Base-by-base conservation (phyloP, 2,888 invertebrate species). In the Phaedon cochleariae region DNA sequence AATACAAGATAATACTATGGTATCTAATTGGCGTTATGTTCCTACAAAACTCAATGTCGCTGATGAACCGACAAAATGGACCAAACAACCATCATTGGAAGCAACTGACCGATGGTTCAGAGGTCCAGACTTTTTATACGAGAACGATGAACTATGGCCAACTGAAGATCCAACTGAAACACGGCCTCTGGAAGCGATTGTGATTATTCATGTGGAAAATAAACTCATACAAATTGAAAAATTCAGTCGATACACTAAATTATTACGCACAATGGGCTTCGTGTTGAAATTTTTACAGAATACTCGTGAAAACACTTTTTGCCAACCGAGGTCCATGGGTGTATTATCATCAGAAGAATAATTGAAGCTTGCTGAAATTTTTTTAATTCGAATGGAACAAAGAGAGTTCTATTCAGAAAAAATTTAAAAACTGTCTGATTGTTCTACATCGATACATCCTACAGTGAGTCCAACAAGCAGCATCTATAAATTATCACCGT, bases 21-120 rank as follows among this genome's bases (percentile, higher is more conserved):
- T 57, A 22, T 57, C 64, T n/a, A 67, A 76, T 21, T 77, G 75
- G 73, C 60, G 63, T 12, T 76, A 74, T 69, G 62, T 69, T 2
- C 69, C 74, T 6, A 66, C 75, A 0, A 66, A 67, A 2, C n/a
- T 57, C 9, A 77, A 76, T 59, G 57, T 64, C 2, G 73, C 76
- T 15, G 75, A 77, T 59, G 70, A 46, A 18, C 70, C 73, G n/a
- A 74, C 72, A 7, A 70, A 72, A 41, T 29, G 69, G 7, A 54
- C 15, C 3, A 34, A 54, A 9, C 49, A 49, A 54, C n/a, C 18
- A 18, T 29, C 18, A 17, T 31, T 59, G 22, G 21, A 59, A 49
- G 22, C 9, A 20, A 22, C 34, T 10, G 54, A 61, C 5, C n/a
- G 21, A 26, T 58, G 58, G 58, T 51, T 51, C 22, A 17, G 12